Evolutionary conservation across 2,888 invertebrate species (phyloP).

Genomic region (Hemithea aestivaria): DNA sequence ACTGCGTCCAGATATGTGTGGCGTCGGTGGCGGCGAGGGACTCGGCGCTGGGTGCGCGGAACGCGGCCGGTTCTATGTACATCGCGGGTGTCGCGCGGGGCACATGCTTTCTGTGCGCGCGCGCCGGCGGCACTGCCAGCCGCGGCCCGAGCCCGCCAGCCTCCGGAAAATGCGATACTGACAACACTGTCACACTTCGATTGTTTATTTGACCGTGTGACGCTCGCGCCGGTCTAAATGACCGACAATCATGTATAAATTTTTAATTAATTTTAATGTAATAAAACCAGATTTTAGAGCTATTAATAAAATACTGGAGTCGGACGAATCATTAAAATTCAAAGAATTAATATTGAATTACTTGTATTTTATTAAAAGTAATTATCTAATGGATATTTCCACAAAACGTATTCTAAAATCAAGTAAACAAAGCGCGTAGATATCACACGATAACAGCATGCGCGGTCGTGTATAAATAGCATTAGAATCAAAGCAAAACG

Average conservation of each 20-base stretch:
- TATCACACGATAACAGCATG: constrained; percentile 55
- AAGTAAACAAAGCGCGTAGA: constrained; percentile 42
- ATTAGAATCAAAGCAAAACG: constrained; percentile 56
- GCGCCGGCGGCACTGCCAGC: constrained; percentile 75
- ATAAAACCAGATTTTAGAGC: too few relatives aligned
- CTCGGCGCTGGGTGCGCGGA: constrained; percentile 74
- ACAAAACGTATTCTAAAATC: constrained; percentile 19
- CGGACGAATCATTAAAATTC: too few relatives aligned
- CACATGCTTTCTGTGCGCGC: constrained; percentile 77
- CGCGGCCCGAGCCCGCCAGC: constrained; percentile 55
- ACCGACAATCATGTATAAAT: constrained; percentile 28
- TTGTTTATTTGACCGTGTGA: constrained; percentile 67
- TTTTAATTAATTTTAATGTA: not conserved
- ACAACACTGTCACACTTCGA: constrained; percentile 68
- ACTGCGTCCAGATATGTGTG: constrained; percentile 70
- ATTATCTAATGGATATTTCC: not conserved
- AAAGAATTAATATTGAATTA: too few relatives aligned
- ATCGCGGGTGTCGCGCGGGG: constrained; percentile 61
- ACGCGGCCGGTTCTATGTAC: constrained; percentile 78
- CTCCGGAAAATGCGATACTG: constrained; percentile 74
- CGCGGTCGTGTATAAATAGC: constrained; percentile 56
- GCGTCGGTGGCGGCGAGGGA: constrained; percentile 59
- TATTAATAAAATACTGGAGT: too few relatives aligned
- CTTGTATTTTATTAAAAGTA: too few relatives aligned
- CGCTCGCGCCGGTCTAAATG: constrained; percentile 42